Evolutionary conservation across 2,797 vertebrate genomes (phyloP), one percentile per base, ranked within the genome.

Genomic region (Synaphobranchus kaupii): DNA sequence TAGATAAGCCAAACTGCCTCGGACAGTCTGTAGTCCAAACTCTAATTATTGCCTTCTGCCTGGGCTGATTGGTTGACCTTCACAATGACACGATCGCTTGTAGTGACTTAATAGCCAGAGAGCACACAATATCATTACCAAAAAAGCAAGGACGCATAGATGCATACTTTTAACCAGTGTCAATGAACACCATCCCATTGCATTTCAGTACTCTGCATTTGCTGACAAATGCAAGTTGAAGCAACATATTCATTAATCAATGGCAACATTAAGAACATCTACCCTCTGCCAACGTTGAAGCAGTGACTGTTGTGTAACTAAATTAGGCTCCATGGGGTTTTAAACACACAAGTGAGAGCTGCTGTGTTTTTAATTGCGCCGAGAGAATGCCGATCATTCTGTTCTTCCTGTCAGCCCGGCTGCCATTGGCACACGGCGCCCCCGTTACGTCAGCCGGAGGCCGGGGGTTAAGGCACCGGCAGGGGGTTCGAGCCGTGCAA

Each of bases 401-500:
- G 31, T 39, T 5, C 71, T 39, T 73, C 56, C 73, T 44, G 73
- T 48, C 31, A 34, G 56, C 63, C 68, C 31, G n/a, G 58, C 76
- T 68, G 54, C 9, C n/a, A 6, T 9, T 28, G 31, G 56, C 39
- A 58, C 39, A 5, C 39, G 15, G 86, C 47, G 0, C 12, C 9
- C 78, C 25, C 56, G 6, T 86, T 58, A 66, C 47, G 78, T 82
- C 76, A 66, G 15, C 50, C 76, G 28, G 44, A 52, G 58, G 39
- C 6, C 86, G 66, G 63, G 47, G 86, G 48, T 86, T 82, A 66
- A 1, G 71, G 66, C 86, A 52, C 12, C 86, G 22, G 39, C 86
- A 82, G 58, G 5, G n/a, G 56, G 58, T 22, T 66, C 56, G 47
- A 39, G 34, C 31, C 34, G 12, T 10, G n/a, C 28, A 66, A 66